Conservation (phyloP, 1,140 invertebrate species). For the Lucilia sericata region DNA sequence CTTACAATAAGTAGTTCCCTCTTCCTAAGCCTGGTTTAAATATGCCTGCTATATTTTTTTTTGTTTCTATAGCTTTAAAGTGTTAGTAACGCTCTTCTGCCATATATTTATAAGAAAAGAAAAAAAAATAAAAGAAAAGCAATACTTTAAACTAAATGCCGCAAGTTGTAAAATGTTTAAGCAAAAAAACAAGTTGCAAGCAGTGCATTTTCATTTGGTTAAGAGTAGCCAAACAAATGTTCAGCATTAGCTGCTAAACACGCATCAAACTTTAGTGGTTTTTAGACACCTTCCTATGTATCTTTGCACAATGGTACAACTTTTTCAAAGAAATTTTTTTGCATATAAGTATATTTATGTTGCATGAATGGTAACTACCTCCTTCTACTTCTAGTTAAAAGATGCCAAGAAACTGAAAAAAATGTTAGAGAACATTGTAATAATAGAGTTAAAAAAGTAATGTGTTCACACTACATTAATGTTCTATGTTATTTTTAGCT, state of each 20-base stretch:
- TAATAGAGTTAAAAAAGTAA: neutral
- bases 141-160: neutral
- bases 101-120: neutral
- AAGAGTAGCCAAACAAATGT: constrained; percentile 3
- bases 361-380: neutral
- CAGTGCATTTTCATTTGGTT: neutral
- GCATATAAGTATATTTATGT: neutral
- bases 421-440: neutral
- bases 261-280: constrained; percentile 19
- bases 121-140: too few species aligned
- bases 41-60: neutral
- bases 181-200: neutral
- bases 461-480: neutral
- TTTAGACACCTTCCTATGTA: neutral
- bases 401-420: neutral
- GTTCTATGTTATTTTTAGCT: neutral
- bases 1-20: neutral
- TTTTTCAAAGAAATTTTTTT: neutral
- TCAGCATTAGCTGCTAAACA: constrained; percentile 11
- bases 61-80: neutral
- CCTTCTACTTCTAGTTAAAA: neutral
- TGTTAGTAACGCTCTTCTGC: neutral
- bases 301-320: neutral
- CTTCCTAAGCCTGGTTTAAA: neutral
- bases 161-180: neutral